These are phyloP conservation scores for Mystacides longicornis DNA, from an alignment of 2,888 invertebrate species.

Conservation along the genomic window DNA sequence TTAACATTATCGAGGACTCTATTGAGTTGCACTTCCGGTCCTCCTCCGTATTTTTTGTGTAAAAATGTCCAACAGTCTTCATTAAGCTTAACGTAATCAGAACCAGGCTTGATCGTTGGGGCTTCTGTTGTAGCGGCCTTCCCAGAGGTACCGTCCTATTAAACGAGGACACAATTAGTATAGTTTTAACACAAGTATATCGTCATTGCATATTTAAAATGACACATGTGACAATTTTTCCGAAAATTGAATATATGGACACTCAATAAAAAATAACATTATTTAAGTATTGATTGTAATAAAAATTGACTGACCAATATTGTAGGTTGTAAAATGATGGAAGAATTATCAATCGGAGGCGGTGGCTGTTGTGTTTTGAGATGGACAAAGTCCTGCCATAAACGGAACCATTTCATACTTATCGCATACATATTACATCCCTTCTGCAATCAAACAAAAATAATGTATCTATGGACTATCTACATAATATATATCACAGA, in stretches of 20 bases:
- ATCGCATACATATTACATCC: slow-evolving; percentile 69
- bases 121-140: slow-evolving; percentile 3
- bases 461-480: background rate
- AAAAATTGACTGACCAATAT: slow-evolving; percentile 35
- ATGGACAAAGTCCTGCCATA: slow-evolving; percentile 87
- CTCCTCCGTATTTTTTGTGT: slow-evolving; percentile 79
- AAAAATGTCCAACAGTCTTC: slow-evolving; percentile 85
- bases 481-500: background rate
- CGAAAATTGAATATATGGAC: no score
- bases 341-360: slow-evolving; percentile 81
- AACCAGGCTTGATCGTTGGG: slow-evolving; percentile 43
- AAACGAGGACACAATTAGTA: slow-evolving; percentile 8
- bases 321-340: slow-evolving; percentile 55
- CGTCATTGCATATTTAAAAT: no score
- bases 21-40: slow-evolving; percentile 68
- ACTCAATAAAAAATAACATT: no score
- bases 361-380: slow-evolving; percentile 70
- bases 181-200: no score
- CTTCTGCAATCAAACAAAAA: slow-evolving; percentile 33
- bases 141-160: slow-evolving; percentile 9
- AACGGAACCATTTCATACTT: slow-evolving; percentile 80
- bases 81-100: slow-evolving; percentile 71
- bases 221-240: no score
- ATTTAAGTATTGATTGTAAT: no score
- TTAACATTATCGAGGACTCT: no score